Base-by-base conservation (phyloP, 2,888 invertebrate species). In the Apamea sordens region DNA sequence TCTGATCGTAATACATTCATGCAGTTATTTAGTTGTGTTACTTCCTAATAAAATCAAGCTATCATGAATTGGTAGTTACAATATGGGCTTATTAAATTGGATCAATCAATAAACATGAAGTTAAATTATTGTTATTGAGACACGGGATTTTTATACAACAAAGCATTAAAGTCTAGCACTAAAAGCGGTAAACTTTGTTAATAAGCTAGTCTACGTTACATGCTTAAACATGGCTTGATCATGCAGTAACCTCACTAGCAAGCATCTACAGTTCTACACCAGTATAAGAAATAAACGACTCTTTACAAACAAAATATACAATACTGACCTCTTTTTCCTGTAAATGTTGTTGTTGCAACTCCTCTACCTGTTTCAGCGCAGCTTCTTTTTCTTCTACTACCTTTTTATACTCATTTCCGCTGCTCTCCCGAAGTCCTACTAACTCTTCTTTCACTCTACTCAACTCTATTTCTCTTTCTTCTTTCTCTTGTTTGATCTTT, bases 261-360 rank as follows among this genome's bases (percentile, higher is more conserved):
- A 85, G 85, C 84, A 53, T 74, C 73, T 83, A 86, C 44, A 68
- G 41, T 50, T 78, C 71, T 83, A 79, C 68, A 74, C 72, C 65
- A 69, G 32, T 74, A 77, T 36, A 74, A 47, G 64, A 68, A 76
- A 71, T 76, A 77, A 41, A 73, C 2, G 0, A 67, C 10, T 73
- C 32, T 75, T 68, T 44, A 72, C 50, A 53, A 80, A 72, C 50
- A 53, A 80, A 81, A 82, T 83, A 47, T 36, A 76, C 72, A 75
- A 80, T 82, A 94, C 96, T 93, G 85, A 97, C 97, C 96, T 96
- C 94, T 89, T 96, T 96, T 73, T 97, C 96, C 80, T 94, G 94
- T 86, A 92, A 92, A 89, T 94, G 92, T 74, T 93, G 92, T 81
- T 93, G 92, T 61, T 91, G 94, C 71, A 96, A 83, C 78, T 95